Evolutionary conservation across 2,888 invertebrate species (phyloP).

Genomic region (Strigamia maritima): DNA sequence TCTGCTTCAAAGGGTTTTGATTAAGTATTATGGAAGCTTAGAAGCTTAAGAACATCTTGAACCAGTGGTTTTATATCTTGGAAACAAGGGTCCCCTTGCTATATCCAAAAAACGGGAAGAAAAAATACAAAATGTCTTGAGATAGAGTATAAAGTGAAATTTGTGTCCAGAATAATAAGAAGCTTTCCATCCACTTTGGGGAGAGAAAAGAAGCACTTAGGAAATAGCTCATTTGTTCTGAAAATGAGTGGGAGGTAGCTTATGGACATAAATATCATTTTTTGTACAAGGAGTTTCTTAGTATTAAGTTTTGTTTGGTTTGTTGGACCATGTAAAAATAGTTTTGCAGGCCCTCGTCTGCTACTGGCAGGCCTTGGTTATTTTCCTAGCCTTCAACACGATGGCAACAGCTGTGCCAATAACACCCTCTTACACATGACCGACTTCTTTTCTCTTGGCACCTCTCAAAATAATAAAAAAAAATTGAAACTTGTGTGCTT

Average conservation of each 20-base stretch:
- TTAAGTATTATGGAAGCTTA: slow-evolving; percentile 15
- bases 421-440: slow-evolving; percentile 15
- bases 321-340: slow-evolving; percentile 15
- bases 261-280: slow-evolving; percentile 10
- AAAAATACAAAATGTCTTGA: slow-evolving; percentile 7
- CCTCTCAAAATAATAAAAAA: slow-evolving; percentile 15
- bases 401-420: slow-evolving; percentile 15
- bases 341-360: slow-evolving; percentile 10
- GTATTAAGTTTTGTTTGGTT: slow-evolving; percentile 5
- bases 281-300: background rate
- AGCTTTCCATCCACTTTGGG: slow-evolving; percentile 6
- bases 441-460: slow-evolving; percentile 10
- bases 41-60: slow-evolving; percentile 15
- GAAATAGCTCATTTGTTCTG: slow-evolving; percentile 10
- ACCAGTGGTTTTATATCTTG: slow-evolving; percentile 2
- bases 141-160: slow-evolving; percentile 15
- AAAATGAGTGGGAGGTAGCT: slow-evolving; percentile 4
- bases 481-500: slow-evolving; percentile 5
- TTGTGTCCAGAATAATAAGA: slow-evolving; percentile 15
- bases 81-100: background rate
- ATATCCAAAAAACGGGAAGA: background rate
- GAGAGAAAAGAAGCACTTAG: slow-evolving; percentile 15
- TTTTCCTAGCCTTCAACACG: slow-evolving; percentile 10
- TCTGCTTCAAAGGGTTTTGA: slow-evolving; percentile 10
- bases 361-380: slow-evolving; percentile 2